Evolutionary conservation across 2,797 vertebrate species (phyloP), one percentile per base, ranked within the genome.

Genomic region (Pseudochirops cupreus): DNA sequence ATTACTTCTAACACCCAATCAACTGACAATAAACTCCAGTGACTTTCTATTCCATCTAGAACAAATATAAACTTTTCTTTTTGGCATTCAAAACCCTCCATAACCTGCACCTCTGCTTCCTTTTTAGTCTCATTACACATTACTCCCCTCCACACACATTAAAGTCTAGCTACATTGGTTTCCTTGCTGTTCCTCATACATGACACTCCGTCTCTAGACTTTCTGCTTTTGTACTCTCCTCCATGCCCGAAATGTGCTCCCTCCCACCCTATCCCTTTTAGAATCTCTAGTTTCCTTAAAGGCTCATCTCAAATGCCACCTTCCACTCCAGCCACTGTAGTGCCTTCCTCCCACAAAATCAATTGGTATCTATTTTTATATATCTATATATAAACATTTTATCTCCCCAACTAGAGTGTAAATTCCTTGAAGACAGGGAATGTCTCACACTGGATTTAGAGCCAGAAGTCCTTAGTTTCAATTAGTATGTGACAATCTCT

Each of bases 381-480:
- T 46, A 26, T 33, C 31, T 11, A 24, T 87, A 26, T 87, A 87
- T 50, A 50, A 46, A 87, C 9, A 28, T 87, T 24, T 50, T 50
- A 12, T 87, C 10, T 87, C 39, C 9, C 24, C 39, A 87, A 26
- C 39, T 26, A 50, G 74, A 50, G 7, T 87, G 74, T 50, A 12
- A 87, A 24, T 26, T 87, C 21, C 39, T 87, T 87, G 74, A 87
- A 50, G 21, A 50, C 95, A 95, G 26, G 92, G 59, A 74, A 87
- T 90, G 92, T 95, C 18, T 52, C 94, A 46, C 67, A 90, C n/a
- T 94, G 94, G 55, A 95, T 94, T 97, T 87, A 21, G 39, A 87
- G 74, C 24, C 39, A 87, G 21, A 74, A 74, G 16, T 39, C 18
- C 16, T 50, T 26, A 87, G 24, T 87, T 50, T 87, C 74, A 50